These are phyloP conservation scores for Bufo bufo DNA, from an alignment of 2,113 vertebrate genomes.

Conservation along the genomic window DNA sequence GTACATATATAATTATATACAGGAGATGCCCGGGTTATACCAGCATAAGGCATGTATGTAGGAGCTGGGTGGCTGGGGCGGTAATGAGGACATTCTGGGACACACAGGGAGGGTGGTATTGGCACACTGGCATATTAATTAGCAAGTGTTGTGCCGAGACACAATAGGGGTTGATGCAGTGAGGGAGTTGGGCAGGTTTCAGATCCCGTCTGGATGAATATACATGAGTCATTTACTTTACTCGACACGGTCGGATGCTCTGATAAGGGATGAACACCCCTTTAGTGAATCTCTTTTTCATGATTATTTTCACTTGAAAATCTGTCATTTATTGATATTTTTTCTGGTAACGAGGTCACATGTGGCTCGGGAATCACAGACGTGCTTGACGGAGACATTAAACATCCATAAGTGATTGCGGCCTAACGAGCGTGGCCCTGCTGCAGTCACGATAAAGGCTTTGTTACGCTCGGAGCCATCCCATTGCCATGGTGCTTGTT, in stretches of 20 bases:
- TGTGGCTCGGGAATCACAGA: neutral
- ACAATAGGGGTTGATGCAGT: conserved; percentile 3
- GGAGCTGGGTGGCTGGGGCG: neutral
- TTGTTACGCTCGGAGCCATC: neutral
- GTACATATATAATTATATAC: too few species aligned
- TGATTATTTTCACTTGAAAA: neutral
- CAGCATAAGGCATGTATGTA: neutral
- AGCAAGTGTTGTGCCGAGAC: neutral
- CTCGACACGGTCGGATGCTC: neutral
- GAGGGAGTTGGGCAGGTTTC: neutral
- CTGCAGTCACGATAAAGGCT: neutral
- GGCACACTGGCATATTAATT: conserved; percentile 23
- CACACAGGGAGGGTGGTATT: too few species aligned
- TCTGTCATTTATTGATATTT: neutral
- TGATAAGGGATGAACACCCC: neutral
- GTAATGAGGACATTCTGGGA: neutral
- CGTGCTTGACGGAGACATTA: neutral
- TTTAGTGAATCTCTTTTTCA: neutral
- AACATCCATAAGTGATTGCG: conserved; percentile 19
- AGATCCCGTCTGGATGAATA: neutral
- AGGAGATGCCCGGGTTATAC: too few species aligned
- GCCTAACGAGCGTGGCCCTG: neutral
- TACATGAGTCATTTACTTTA: conserved; percentile 13
- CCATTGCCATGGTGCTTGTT: conserved; percentile 27
- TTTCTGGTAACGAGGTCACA: neutral